Base-by-base conservation (phyloP, 2,888 invertebrate genomes). In the Tenthredo amoena region DNA sequence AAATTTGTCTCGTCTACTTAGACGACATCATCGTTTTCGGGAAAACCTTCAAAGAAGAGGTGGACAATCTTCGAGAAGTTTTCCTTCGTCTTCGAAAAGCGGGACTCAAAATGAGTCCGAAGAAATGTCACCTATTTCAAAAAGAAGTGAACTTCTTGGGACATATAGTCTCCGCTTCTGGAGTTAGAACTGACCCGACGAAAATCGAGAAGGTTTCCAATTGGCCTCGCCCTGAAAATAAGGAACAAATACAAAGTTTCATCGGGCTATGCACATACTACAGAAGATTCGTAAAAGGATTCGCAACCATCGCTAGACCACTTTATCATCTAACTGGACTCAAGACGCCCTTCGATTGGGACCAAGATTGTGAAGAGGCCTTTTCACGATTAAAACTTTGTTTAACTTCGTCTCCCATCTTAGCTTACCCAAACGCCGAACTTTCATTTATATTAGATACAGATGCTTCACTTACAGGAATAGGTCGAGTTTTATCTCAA, bases 221-320 rank as follows among this genome's bases (percentile, higher is more conserved):
- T 18, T 86, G 86, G 84, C 81, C 71, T 7, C 40, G 74, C 74
- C 87, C 21, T 85, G 85, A 62, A n/a, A 50, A 15, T 58, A 85
- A 10, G 76, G 87, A 72, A 86, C 88, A 12, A 79, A 34, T 89
- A 0, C 86, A 82, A 37, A 88, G 87, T 26, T 90, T 91, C 84
- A 34, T 89, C 1, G 90, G 90, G 0, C 84, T 91, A 26, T 26
- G 89, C 83, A 85, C 86, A 0, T 90, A 90, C 85, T 90, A 91
- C 68, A n/a, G 55, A 18, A 26, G 40, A 9, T 74, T 74, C 4
- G 26, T 43, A 1, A 40, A 74, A 43, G 74, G 74, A 40, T 74
- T 74, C 1, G 74, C 74, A 2, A 74, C 40, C 12, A 7, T 74
- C 31, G 71, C 84, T 12, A 71, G 71, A 74, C 26, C 84, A 31